Percentiles rank a stretch among this genome's conserved stretches.
Evolutionary conservation across 1,140 invertebrate genomes (phyloP).

Genomic region (Polypedilum pembai): DNA sequence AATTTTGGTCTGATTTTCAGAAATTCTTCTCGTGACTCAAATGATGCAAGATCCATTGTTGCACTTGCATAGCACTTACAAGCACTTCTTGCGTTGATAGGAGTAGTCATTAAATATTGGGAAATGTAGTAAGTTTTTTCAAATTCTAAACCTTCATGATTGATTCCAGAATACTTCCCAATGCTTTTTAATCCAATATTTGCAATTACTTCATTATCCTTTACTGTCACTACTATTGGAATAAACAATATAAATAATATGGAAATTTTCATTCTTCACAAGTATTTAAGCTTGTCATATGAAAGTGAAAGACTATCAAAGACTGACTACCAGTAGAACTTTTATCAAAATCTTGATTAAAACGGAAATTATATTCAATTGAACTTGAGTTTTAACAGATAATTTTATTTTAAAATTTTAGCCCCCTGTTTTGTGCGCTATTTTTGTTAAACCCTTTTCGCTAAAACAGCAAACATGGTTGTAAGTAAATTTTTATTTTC

Average conservation of each 20-base stretch:
- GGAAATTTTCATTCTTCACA: too few relatives aligned
- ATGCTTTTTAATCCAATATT: background rate
- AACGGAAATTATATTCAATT: too few relatives aligned
- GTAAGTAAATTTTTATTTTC: background rate
- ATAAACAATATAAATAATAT: too few relatives aligned
- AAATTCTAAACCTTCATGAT: background rate
- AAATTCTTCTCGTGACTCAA: background rate
- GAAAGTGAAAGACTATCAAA: too few relatives aligned
- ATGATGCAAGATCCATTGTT: background rate
- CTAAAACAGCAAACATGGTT: constrained; percentile 17
- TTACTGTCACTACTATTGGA: too few relatives aligned
- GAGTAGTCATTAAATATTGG: background rate
- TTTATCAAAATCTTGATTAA: too few relatives aligned
- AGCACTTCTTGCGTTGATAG: background rate
- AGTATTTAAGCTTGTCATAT: too few relatives aligned
- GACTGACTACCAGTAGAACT: too few relatives aligned
- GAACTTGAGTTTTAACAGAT: too few relatives aligned
- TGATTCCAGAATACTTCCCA: background rate
- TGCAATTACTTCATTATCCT: too few relatives aligned
- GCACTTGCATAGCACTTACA: background rate
- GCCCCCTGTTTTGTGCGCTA: too few relatives aligned
- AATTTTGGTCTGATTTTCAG: background rate
- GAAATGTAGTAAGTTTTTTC: background rate
- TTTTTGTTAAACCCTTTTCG: background rate
- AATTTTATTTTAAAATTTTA: too few relatives aligned